Conservation (phyloP, 2,888 invertebrate species). For the Rhopalosiphum nymphaeae region DNA sequence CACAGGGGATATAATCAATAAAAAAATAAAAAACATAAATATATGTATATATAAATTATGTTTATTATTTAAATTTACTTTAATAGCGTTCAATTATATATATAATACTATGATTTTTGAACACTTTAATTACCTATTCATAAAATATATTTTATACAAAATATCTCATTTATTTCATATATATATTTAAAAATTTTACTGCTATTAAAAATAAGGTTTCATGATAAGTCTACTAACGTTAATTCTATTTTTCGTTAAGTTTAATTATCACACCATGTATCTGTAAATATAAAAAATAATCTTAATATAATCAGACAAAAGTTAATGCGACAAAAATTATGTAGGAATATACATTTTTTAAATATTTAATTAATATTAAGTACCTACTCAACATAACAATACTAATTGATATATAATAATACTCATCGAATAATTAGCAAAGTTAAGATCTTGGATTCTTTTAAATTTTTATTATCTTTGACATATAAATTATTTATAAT, state of each 20-base stretch:
- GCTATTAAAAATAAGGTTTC: not conserved
- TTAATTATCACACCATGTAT: not conserved
- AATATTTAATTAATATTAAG: not conserved
- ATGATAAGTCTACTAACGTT: not conserved
- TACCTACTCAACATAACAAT: not conserved
- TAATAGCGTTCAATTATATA: not conserved
- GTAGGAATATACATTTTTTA: not conserved
- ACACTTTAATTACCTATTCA: not conserved
- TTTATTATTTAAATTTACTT: not conserved
- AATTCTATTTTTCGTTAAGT: not conserved
- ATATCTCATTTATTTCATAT: not conserved
- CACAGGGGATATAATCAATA: not conserved
- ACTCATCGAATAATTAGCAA: not conserved
- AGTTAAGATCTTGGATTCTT: not conserved
- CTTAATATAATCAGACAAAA: not conserved
- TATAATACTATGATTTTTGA: not conserved
- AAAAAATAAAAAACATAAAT: not conserved
- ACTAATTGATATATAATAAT: not conserved
- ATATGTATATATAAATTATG: not conserved
- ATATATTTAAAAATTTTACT: not conserved
- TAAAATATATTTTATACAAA: too few relatives aligned
- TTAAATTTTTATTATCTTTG: not conserved
- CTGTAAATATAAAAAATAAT: not conserved
- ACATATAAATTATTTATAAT: not conserved
- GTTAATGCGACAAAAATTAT: not conserved